Evolutionary conservation across 2,888 invertebrate species (phyloP), one percentile per base, ranked within the genome.

Genomic region (Apamea sordens): DNA sequence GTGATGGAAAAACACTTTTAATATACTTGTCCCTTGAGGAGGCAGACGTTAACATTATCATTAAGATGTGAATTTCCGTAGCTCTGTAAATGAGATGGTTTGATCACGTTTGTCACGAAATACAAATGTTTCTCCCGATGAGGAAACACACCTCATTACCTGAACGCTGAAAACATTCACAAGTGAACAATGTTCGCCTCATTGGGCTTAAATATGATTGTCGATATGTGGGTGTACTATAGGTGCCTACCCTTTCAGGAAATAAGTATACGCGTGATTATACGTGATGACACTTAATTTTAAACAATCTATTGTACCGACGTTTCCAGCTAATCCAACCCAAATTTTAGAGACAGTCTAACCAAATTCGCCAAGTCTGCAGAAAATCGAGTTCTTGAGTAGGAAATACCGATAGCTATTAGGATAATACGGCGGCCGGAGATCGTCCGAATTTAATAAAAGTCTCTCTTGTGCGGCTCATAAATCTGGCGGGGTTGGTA

Each of bases 371-470:
- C 56, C 18, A n/a, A 79, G 21, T 71, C 47, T 64, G 65, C 77
- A 86, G 65, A 76, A 86, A 79, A 86, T 65, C 64, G 69, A 79
- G 63, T 71, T 18, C 61, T 59, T 50, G 69, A 86, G 77, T 67
- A 69, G 79, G 73, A 78, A 89, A 87, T 89, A 89, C 87, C 82
- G 80, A 81, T 81, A 81, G 71, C 82, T 76, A 87, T 90, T 89
- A 90, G 76, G 82, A 89, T 90, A 89, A 87, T 86, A 82, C 82
- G 79, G 77, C 74, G 63, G 86, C 76, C 77, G 74, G 83, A 83
- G 88, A 87, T 86, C 82, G 82, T 68, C 84, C 75, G 80, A 90
- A 89, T 89, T 87, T 90, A 90, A 89, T 89, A 86, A 89, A 89
- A 89, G 81, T 89, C 87, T 85, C 79, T 86, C 87, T 72, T 82